phyloP scores from a whole-genome alignment of 64 coral and sea anemone species.

The Actinia tenebrosa region DNA sequence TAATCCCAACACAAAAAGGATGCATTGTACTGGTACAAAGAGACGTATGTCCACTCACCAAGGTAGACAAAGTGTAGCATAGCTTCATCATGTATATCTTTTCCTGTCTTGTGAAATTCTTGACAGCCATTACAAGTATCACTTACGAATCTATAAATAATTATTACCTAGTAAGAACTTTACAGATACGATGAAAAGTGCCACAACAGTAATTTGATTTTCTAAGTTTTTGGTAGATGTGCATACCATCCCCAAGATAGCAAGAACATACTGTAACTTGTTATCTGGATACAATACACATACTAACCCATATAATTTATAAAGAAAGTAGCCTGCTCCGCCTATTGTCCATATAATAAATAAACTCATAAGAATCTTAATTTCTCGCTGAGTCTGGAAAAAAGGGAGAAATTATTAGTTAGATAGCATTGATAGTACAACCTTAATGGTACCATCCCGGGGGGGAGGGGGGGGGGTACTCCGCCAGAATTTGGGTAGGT shows the following conservation, averaged over 20 bases:
- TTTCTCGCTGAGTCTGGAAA: constrained; percentile 65
- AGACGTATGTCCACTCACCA: constrained; percentile 27
- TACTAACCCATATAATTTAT: constrained; percentile 32
- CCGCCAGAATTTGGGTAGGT: no score
- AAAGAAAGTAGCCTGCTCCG: constrained; percentile 66
- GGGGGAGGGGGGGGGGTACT: no score
- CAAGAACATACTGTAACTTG: no score
- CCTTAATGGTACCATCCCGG: no score
- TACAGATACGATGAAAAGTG: no score
- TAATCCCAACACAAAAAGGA: not conserved
- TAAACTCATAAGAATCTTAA: constrained; percentile 52
- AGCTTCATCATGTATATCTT: constrained; percentile 81
- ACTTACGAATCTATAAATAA: constrained; percentile 37
- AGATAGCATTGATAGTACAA: no score
- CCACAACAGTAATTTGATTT: no score
- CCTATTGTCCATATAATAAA: constrained; percentile 58
- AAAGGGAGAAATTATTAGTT: not conserved
- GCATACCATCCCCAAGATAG: no score
- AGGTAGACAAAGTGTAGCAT: constrained; percentile 80
- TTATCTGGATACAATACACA: not conserved
- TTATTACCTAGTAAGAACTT: no score
- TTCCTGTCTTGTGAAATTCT: constrained; percentile 69
- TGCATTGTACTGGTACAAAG: no score
- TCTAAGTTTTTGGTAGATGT: no score
- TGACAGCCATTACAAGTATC: constrained; percentile 60